Conservation (phyloP, 2,888 invertebrate species). For the Lutraria lutraria region DNA sequence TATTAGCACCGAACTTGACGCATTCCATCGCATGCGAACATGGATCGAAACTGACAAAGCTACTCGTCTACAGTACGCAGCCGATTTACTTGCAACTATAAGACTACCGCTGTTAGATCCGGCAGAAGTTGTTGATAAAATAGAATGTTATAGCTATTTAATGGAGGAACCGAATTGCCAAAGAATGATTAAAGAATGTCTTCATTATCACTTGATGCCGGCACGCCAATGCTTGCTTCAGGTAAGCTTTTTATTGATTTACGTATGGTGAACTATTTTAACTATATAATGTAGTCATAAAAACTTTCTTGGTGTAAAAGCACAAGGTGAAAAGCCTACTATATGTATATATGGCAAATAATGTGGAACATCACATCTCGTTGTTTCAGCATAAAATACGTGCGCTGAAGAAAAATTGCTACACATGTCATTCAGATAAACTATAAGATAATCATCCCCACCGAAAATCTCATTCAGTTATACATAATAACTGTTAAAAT, state of each 20-base stretch:
- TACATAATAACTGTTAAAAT: no score
- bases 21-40: constrained; percentile 70
- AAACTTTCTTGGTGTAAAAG: neutral
- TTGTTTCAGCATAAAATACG: no score
- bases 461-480: no score
- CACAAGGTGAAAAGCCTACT: no score
- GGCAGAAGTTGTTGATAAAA: constrained; percentile 77
- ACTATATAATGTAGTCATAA: neutral
- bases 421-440: no score
- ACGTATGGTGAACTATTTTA: no score
- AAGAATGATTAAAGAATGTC: constrained; percentile 78
- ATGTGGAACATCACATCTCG: no score
- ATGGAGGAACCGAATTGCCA: constrained; percentile 81
- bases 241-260: constrained; percentile 55
- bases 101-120: constrained; percentile 78
- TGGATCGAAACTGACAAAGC: constrained; percentile 76
- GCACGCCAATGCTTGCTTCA: constrained; percentile 79
- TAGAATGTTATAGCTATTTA: constrained; percentile 75
- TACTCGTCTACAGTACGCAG: constrained; percentile 68
- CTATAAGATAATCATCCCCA: no score
- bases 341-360: no score
- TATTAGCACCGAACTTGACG: constrained; percentile 73
- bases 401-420: no score
- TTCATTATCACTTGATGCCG: constrained; percentile 81
- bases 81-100: constrained; percentile 72